Conservation (phyloP, 2,797 vertebrate species). For the Circus cinereus region DNA sequence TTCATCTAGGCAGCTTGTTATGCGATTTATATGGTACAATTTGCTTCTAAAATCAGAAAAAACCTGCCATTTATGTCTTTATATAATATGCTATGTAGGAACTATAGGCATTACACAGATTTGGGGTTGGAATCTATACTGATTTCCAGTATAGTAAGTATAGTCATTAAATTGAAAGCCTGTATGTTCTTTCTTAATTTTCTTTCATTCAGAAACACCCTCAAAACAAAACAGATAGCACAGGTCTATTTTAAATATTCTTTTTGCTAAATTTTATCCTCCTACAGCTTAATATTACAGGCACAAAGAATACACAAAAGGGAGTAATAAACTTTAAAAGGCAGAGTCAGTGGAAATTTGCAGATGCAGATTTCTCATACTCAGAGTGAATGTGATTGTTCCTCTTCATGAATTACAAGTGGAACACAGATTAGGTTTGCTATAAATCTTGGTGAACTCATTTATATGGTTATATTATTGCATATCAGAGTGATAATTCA, state of each 20-base stretch:
- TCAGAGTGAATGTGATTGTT: conserved; percentile 43
- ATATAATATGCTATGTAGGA: background rate
- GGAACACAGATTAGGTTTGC: conserved; percentile 51
- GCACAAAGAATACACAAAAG: background rate
- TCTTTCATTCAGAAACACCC: background rate
- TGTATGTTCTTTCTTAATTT: background rate
- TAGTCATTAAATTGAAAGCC: background rate
- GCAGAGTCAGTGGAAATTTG: conserved; percentile 13
- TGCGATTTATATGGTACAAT: background rate
- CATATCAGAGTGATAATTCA: conserved; percentile 1
- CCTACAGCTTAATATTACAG: background rate
- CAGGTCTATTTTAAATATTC: background rate
- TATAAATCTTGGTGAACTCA: conserved; percentile 56
- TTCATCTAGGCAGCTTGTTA: background rate
- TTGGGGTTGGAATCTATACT: background rate
- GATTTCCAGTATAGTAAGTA: background rate
- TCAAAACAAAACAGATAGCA: background rate
- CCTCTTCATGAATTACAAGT: conserved; percentile 61
- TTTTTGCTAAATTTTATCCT: background rate
- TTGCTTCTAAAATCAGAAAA: background rate
- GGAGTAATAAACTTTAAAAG: conserved; percentile 37
- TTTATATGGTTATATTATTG: conserved; percentile 22
- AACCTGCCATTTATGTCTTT: background rate
- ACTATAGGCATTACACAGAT: background rate
- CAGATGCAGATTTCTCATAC: conserved; percentile 32